Percentiles rank a stretch among this genome's conserved stretches.
phyloP scores from a whole-genome alignment of 2,113 vertebrate species.

The Sclerurus mexicanus region DNA sequence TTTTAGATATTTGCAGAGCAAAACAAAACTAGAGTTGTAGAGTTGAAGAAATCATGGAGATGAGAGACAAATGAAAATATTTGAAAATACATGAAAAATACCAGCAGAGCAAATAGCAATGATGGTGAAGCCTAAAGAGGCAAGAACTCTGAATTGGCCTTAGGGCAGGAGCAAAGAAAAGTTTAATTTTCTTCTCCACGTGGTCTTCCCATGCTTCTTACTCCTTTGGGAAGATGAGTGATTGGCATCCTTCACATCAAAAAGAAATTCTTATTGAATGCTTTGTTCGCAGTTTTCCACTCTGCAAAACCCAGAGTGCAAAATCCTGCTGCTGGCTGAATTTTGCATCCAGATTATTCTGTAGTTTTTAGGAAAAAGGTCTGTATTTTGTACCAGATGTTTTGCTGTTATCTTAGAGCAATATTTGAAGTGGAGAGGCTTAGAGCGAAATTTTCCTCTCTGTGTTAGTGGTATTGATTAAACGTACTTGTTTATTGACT shows the following conservation, averaged over 20 bases:
- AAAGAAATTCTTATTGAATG: background rate
- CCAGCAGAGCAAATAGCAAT: background rate
- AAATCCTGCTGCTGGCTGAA: background rate
- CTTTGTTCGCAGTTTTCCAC: background rate
- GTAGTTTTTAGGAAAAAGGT: background rate
- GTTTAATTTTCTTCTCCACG: background rate
- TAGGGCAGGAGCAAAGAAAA: background rate
- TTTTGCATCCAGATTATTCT: background rate
- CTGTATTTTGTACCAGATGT: background rate
- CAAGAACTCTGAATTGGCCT: background rate
- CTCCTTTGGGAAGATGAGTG: background rate
- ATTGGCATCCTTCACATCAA: background rate
- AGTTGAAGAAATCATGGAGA: background rate
- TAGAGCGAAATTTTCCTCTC: background rate
- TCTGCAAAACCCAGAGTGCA: background rate
- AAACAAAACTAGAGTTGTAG: background rate
- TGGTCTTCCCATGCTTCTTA: background rate
- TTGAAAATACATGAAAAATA: background rate
- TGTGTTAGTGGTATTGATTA: background rate
- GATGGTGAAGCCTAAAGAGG: background rate
- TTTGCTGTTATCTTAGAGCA: background rate
- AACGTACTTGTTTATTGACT: background rate
- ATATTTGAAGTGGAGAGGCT: background rate
- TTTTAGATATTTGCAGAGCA: background rate
- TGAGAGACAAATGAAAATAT: background rate